Conservation (phyloP, 2,113 vertebrate genomes). For the Toxotes jaculatrix region DNA sequence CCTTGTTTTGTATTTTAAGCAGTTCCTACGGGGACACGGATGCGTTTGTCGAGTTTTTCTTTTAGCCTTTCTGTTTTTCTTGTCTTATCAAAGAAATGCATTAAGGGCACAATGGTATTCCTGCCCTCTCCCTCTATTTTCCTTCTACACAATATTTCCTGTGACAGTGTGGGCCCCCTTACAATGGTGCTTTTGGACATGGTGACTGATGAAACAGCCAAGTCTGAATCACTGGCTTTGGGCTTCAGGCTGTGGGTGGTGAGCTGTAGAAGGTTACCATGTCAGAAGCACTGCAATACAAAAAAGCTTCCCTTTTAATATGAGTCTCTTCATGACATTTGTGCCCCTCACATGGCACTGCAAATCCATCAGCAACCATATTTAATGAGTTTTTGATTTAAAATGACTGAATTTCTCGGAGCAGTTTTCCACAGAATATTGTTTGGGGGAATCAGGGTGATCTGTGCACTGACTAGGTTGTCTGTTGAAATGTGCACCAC, state of each 20-base stretch:
- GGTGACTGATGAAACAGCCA: slow-evolving; percentile 75
- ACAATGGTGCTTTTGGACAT: slow-evolving; percentile 76
- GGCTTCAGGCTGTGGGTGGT: slow-evolving; percentile 67
- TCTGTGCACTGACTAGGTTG: slow-evolving; percentile 30
- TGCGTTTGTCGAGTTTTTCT: slow-evolving; percentile 6
- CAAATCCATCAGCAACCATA: slow-evolving; percentile 51
- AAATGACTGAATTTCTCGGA: slow-evolving; percentile 37
- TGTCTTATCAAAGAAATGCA: slow-evolving; percentile 72
- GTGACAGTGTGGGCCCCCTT: slow-evolving; percentile 63
- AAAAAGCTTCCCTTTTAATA: slow-evolving; percentile 46
- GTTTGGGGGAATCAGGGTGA: slow-evolving; percentile 6
- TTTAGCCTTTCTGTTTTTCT: slow-evolving; percentile 26
- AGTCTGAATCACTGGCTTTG: slow-evolving; percentile 74
- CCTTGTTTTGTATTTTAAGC: slow-evolving; percentile 58
- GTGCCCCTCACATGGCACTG: slow-evolving; percentile 39
- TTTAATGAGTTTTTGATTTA: slow-evolving; percentile 65
- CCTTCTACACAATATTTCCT: slow-evolving; percentile 62
- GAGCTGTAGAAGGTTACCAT: slow-evolving; percentile 72
- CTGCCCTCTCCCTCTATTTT: slow-evolving; percentile 56
- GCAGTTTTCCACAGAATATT: slow-evolving; percentile 13
- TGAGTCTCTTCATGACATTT: slow-evolving; percentile 53
- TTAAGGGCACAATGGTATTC: slow-evolving; percentile 67
- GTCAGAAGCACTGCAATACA: slow-evolving; percentile 56
- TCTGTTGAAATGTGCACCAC: slow-evolving; percentile 1
- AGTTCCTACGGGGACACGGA: slow-evolving; percentile 44